Evolutionary conservation across 2,888 invertebrate genomes (phyloP).

Genomic region (Melipona beecheii): DNA sequence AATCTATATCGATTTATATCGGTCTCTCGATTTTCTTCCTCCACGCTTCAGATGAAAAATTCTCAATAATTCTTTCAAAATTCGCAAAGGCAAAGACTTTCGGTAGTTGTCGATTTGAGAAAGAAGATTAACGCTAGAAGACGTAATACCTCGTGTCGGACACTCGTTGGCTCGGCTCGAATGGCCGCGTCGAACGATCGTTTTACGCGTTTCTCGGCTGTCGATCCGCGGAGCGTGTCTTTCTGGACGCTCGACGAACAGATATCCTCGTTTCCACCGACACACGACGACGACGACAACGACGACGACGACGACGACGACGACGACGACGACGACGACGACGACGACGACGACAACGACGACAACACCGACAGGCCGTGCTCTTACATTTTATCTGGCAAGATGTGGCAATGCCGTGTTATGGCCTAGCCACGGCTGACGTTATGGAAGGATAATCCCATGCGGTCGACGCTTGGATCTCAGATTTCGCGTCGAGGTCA

Average conservation of each 20-base stretch:
- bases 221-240: conserved; percentile 36
- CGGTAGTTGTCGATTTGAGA: too few species aligned
- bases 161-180: too few species aligned
- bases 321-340: background rate
- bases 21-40: too few species aligned
- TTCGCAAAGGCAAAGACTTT: too few species aligned
- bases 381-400: conserved; percentile 55
- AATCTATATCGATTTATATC: too few species aligned
- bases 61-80: too few species aligned
- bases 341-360: background rate
- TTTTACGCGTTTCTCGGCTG: conserved; percentile 21
- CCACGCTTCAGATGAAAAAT: too few species aligned
- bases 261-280: conserved; percentile 52
- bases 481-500: conserved; percentile 61
- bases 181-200: conserved; percentile 18
- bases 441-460: conserved; percentile 75
- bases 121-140: too few species aligned
- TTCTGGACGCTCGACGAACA: background rate
- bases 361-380: conserved; percentile 20
- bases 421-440: conserved; percentile 62
- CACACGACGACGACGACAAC: background rate
- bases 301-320: conserved; percentile 1
- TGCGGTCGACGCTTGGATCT: conserved; percentile 68
- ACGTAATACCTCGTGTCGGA: too few species aligned
- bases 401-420: conserved; percentile 69